Percentiles rank a stretch among this genome's conserved stretches.
Conservation (phyloP, 1,140 invertebrate species). For the Drosophila pachea region DNA sequence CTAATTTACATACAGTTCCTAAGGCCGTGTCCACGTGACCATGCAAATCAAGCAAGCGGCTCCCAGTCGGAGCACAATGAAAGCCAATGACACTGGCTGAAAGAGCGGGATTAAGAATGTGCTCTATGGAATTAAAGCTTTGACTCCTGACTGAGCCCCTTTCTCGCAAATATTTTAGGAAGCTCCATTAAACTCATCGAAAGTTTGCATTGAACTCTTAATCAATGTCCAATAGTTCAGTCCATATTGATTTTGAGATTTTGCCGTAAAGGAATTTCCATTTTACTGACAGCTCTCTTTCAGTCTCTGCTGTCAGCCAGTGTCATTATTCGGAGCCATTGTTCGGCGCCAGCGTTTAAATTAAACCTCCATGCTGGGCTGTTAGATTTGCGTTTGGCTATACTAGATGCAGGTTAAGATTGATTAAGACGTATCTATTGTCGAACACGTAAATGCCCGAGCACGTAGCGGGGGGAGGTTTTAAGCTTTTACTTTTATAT, state of each 20-base stretch:
- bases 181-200: no score
- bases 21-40: conserved; percentile 50
- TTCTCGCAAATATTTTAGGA: no score
- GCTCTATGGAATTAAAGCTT: neutral
- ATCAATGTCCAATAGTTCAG: no score
- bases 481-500: conserved; percentile 17
- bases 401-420: conserved; percentile 55
- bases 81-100: conserved; percentile 11
- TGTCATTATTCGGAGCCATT: conserved; percentile 7
- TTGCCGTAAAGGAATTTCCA: no score
- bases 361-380: conserved; percentile 43
- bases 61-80: conserved; percentile 3
- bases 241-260: no score
- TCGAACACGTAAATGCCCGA: conserved; percentile 58
- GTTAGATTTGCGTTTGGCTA: conserved; percentile 14
- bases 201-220: no score
- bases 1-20: conserved; percentile 66
- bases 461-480: conserved; percentile 46
- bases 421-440: conserved; percentile 77
- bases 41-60: conserved; percentile 61
- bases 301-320: neutral
- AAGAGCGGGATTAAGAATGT: neutral
- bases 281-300: no score
- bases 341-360: conserved; percentile 47
- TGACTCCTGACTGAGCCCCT: no score